Base-by-base conservation (phyloP, 2,888 invertebrate species). In the Eurytoma californica region DNA sequence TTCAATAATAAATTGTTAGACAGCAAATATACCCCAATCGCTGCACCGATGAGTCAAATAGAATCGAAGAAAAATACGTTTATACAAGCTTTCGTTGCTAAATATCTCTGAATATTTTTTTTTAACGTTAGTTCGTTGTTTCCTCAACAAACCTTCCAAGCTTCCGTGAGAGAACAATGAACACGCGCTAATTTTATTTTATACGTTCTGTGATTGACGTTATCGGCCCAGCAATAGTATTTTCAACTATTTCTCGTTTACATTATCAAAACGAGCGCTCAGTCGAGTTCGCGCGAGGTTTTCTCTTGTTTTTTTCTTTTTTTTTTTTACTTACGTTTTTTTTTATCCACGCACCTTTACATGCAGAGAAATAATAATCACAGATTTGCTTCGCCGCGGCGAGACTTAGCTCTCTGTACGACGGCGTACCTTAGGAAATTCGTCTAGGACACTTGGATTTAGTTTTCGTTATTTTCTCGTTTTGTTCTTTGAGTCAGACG, bases 291-390 rank as follows among this genome's bases (percentile, higher is more conserved):
- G 86, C 83, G 82, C 86, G 86, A 86, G 84, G 84, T 84, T 85
- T 82, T 82, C 81, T 57, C 53, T 0, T 63, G 18, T 9, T 39
- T 39, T 39, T 7, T 39, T 63, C 55, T 55, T 68, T 76, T 66
- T 74, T 74, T 77, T 83, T 24, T 75, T 68, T 76, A 55, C 16
- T 75, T 79, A 47, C 28, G 67, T 58, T 55, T 72, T 75, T 73
- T 79, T 61, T 74, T 60, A 53, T 78, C 55, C 68, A 18, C 16
- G 61, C 74, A 74, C 74, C 68, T 68, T 79, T 82, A 83, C 84
- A 84, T 83, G 84, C 82, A 84, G 80, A 82, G 83, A 86, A 86
- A 87, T 85, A 84, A 87, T 84, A 86, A 87, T 87, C 86, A 87
- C 86, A 86, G 85, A 83, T 86, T 79, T 83, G 84, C 83, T 85